These are phyloP conservation scores for Stictonetta naevosa DNA, from an alignment of 2,113 vertebrate species.

Conservation along the genomic window DNA sequence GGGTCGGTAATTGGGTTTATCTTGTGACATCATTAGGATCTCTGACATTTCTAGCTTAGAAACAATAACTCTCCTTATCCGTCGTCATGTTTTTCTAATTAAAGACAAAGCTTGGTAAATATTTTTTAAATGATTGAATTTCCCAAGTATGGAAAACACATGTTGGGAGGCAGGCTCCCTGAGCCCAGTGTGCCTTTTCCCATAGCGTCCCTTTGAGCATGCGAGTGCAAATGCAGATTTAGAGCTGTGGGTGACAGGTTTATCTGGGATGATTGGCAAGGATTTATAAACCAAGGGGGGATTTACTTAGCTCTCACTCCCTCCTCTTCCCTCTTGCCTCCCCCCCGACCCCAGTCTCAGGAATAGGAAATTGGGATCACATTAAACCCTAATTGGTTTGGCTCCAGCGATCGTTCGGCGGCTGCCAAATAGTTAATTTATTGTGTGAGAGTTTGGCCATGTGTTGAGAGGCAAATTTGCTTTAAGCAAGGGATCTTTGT, in stretches of 20 bases:
- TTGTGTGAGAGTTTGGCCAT: constrained; percentile 73
- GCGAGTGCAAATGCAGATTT: constrained; percentile 30
- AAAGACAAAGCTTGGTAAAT: constrained; percentile 73
- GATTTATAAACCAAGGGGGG: constrained; percentile 66
- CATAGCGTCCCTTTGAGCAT: constrained; percentile 24
- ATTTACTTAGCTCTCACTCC: constrained; percentile 54
- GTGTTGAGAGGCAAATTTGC: constrained; percentile 71
- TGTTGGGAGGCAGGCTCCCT: constrained; percentile 55
- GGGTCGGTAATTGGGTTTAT: constrained; percentile 20
- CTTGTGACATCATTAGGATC: constrained; percentile 58
- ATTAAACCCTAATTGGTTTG: constrained; percentile 77
- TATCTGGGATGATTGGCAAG: constrained; percentile 71
- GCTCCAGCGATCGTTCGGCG: constrained; percentile 53
- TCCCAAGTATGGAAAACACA: constrained; percentile 72
- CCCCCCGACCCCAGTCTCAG: constrained; percentile 16
- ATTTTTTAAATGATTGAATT: constrained; percentile 78
- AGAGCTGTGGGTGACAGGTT: constrained; percentile 64
- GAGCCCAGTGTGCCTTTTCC: constrained; percentile 33
- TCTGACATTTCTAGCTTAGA: constrained; percentile 62
- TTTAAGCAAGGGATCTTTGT: constrained; percentile 68
- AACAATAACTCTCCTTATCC: constrained; percentile 72
- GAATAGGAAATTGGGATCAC: constrained; percentile 75
- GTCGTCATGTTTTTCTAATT: constrained; percentile 72
- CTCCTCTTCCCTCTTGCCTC: background rate
- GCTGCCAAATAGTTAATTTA: constrained; percentile 76